Conservation (phyloP, 2,797 vertebrate species). For the Enteromius radiatus region DNA sequence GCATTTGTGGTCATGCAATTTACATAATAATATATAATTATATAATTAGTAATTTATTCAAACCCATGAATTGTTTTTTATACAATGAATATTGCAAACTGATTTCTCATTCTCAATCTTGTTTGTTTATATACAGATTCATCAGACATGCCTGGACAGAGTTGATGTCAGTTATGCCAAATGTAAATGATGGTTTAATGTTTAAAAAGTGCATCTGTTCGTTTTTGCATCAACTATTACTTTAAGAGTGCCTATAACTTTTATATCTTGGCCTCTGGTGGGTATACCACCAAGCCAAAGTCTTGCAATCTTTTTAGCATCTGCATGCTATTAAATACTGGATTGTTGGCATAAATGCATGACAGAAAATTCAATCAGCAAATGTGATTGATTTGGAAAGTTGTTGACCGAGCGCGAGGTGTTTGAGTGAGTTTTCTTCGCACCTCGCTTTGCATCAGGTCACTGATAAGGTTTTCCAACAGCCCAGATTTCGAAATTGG, state of each 20-base stretch:
- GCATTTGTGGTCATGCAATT: not conserved
- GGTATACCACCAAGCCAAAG: not conserved
- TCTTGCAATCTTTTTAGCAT: constrained; percentile 13
- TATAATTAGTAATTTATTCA: too few species aligned
- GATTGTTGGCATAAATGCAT: constrained; percentile 24
- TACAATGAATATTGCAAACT: not conserved
- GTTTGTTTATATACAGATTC: not conserved
- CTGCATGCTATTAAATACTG: constrained; percentile 40
- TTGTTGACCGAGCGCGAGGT: not conserved
- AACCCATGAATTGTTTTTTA: not conserved
- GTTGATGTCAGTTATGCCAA: not conserved
- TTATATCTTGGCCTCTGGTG: not conserved
- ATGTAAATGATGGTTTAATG: not conserved
- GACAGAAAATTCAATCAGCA: constrained; percentile 37
- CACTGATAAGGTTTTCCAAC: constrained; percentile 56
- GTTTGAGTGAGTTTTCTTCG: constrained; percentile 29
- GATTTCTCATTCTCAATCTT: not conserved
- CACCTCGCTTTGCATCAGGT: constrained; percentile 34
- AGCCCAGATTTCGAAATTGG: constrained; percentile 59
- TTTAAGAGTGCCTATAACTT: not conserved
- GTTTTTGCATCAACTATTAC: not conserved
- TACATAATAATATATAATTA: not conserved
- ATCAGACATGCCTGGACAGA: not conserved
- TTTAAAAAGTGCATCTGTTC: not conserved
- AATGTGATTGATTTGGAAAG: constrained; percentile 33